A percentile compares a stretch with the other conserved stretches of the same genome.
phyloP scores from a whole-genome alignment of 1,140 invertebrate species.

The Cotesia glomerata region DNA sequence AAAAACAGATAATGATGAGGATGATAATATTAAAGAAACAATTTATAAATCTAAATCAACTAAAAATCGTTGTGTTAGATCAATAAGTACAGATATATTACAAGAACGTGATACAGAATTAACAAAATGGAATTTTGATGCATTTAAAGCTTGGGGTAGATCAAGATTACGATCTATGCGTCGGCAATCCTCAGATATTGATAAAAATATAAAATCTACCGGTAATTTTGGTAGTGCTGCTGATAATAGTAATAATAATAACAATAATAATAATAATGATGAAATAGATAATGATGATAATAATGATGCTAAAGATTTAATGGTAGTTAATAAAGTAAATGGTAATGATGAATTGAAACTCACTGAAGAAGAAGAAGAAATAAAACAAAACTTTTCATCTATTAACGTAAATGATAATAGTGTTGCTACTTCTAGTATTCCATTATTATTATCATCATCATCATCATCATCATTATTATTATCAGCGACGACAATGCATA shows the following conservation, averaged over 20 bases:
- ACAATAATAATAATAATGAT: conserved; percentile 13
- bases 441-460: conserved; percentile 42
- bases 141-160: conserved; percentile 81
- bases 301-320: conserved; percentile 38
- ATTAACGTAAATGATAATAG: conserved; percentile 62
- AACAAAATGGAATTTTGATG: conserved; percentile 80
- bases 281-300: conserved; percentile 9
- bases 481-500: conserved; percentile 48
- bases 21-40: conserved; percentile 35
- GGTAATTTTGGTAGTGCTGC: conserved; percentile 8
- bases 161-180: conserved; percentile 77
- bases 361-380: conserved; percentile 71
- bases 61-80: conserved; percentile 68
- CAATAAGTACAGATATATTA: conserved; percentile 66
- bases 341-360: conserved; percentile 63
- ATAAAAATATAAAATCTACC: conserved; percentile 37
- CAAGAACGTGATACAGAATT: conserved; percentile 63
- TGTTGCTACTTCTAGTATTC: conserved; percentile 62
- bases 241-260: no score
- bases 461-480: no score
- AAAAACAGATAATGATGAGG: conserved; percentile 63
- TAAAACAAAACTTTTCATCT: conserved; percentile 75
- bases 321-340: conserved; percentile 54
- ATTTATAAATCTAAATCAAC: conserved; percentile 48
- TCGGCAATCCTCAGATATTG: conserved; percentile 58